These are phyloP conservation scores for Ammodytes marinus DNA, from an alignment of 2,113 vertebrate genomes.

Conservation along the genomic window DNA sequence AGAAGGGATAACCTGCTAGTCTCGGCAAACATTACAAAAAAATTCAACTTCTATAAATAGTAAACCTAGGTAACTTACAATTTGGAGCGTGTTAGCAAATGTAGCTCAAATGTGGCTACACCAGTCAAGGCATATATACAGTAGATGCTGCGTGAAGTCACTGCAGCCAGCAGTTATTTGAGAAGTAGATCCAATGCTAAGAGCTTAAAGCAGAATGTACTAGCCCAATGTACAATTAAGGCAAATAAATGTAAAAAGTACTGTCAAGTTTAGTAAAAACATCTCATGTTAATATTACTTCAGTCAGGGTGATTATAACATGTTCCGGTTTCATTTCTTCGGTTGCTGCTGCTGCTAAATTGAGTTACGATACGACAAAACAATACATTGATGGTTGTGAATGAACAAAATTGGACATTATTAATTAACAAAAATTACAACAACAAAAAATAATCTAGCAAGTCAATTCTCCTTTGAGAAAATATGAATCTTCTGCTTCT, in stretches of 20 bases:
- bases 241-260: neutral
- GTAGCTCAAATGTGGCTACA: neutral
- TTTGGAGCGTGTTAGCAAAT: neutral
- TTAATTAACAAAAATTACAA: too few species aligned
- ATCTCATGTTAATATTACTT: neutral
- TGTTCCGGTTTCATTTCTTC: neutral
- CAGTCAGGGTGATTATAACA: neutral
- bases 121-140: neutral
- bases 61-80: neutral
- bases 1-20: neutral
- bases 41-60: neutral
- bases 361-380: neutral
- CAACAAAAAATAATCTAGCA: too few species aligned
- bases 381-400: neutral
- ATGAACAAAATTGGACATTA: too few species aligned
- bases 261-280: neutral
- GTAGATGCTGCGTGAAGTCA: neutral
- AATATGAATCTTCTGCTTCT: too few species aligned
- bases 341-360: neutral
- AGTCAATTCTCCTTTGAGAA: too few species aligned
- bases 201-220: neutral
- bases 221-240: neutral
- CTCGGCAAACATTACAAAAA: neutral
- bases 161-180: neutral
- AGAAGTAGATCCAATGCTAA: conserved; percentile 2